These are phyloP conservation scores for Agonopterix alstromeriana DNA, from an alignment of 2,888 invertebrate genomes.

Conservation along the genomic window DNA sequence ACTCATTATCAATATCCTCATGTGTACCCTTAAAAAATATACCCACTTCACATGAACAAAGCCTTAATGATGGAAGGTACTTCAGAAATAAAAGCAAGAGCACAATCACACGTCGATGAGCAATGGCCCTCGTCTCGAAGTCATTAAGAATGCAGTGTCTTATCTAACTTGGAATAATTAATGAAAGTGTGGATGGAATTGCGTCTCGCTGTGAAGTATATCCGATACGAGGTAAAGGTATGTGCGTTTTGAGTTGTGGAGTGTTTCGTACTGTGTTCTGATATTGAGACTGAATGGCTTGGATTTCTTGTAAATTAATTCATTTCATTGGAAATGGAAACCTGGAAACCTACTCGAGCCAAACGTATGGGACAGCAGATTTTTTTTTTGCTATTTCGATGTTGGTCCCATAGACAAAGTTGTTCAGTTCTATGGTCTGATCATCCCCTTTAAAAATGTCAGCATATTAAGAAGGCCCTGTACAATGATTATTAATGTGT, in stretches of 20 bases:
- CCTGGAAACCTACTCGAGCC: no score
- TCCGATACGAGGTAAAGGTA: slow-evolving; percentile 6
- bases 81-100: slow-evolving; percentile 44
- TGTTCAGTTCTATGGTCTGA: no score
- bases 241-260: not conserved
- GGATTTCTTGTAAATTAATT: no score
- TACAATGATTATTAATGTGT: no score
- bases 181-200: slow-evolving; percentile 64
- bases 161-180: slow-evolving; percentile 75
- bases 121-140: slow-evolving; percentile 52
- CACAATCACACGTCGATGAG: slow-evolving; percentile 53
- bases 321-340: no score
- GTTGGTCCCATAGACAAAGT: no score
- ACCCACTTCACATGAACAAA: slow-evolving; percentile 14
- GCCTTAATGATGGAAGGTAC: slow-evolving; percentile 50
- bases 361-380: no score
- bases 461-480: no score
- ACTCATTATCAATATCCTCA: slow-evolving; percentile 4
- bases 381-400: no score
- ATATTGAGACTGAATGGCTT: not conserved
- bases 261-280: not conserved
- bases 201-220: slow-evolving; percentile 58
- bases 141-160: slow-evolving; percentile 73
- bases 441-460: no score
- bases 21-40: slow-evolving; percentile 12